These are phyloP conservation scores for Holacanthella duospinosa DNA, from an alignment of 2,888 invertebrate genomes.

Conservation along the genomic window DNA sequence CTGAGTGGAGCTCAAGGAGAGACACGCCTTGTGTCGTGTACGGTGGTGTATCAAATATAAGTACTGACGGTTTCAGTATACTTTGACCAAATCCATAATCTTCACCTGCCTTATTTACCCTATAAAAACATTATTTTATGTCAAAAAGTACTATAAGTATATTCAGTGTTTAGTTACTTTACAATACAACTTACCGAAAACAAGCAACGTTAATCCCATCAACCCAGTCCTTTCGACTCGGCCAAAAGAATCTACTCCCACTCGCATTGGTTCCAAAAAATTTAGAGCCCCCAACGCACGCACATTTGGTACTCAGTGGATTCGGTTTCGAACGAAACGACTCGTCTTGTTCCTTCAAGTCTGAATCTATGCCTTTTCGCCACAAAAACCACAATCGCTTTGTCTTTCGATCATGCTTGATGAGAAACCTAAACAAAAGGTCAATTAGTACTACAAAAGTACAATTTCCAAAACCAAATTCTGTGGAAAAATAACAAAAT, in stretches of 20 bases:
- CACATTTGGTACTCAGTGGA: slow-evolving; percentile 56
- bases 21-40: slow-evolving; percentile 61
- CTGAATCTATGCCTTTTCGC: slow-evolving; percentile 53
- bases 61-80: slow-evolving; percentile 69
- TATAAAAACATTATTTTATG: slow-evolving; percentile 42
- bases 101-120: slow-evolving; percentile 61
- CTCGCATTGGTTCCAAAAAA: slow-evolving; percentile 91
- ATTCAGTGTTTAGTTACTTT: background rate
- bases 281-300: slow-evolving; percentile 86
- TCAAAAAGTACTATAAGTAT: slow-evolving; percentile 5
- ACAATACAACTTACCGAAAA: slow-evolving; percentile 44
- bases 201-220: slow-evolving; percentile 75
- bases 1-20: slow-evolving; percentile 51
- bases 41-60: slow-evolving; percentile 83
- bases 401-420: slow-evolving; percentile 69
- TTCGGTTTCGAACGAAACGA: background rate
- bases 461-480: too few species aligned
- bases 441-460: too few species aligned
- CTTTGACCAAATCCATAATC: slow-evolving; percentile 92
- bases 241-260: slow-evolving; percentile 78
- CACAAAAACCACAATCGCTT: slow-evolving; percentile 91
- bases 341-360: slow-evolving; percentile 46
- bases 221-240: slow-evolving; percentile 63
- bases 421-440: slow-evolving; percentile 51
- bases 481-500: slow-evolving; percentile 13